A percentile compares a stretch with the other conserved stretches of the same genome.
These are phyloP conservation scores for Octomys mimax DNA, from an alignment of 2,797 vertebrate genomes.

Conservation along the genomic window DNA sequence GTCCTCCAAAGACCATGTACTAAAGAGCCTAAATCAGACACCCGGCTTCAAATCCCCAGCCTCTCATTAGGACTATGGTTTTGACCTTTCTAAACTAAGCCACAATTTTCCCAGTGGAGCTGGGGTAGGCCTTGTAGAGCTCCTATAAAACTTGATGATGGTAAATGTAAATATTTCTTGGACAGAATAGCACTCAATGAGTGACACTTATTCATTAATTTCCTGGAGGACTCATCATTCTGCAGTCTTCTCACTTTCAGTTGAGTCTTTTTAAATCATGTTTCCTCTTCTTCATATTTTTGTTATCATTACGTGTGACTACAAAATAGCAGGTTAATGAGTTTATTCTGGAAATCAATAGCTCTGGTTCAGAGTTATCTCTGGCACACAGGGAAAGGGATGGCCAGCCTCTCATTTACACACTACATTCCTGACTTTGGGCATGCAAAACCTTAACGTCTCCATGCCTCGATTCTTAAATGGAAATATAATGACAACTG, in stretches of 20 bases:
- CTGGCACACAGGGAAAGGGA: not conserved
- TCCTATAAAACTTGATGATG: not conserved
- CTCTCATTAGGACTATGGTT: not conserved
- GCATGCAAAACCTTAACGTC: not conserved
- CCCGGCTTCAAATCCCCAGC: not conserved
- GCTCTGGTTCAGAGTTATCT: not conserved
- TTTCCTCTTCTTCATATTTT: not conserved
- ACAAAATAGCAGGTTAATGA: not conserved
- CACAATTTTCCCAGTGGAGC: not conserved
- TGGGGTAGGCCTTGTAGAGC: not conserved
- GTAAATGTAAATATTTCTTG: not conserved
- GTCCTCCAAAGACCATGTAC: not conserved
- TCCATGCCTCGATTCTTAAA: not conserved
- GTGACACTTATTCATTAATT: not conserved
- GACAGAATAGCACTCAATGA: not conserved
- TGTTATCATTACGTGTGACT: not conserved
- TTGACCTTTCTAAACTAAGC: not conserved
- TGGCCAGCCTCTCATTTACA: not conserved
- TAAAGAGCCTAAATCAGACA: not conserved
- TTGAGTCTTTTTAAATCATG: not conserved
- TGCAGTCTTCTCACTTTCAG: not conserved
- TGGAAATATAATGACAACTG: not conserved
- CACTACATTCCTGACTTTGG: not conserved
- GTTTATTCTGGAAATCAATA: constrained; percentile 5
- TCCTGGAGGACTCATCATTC: not conserved